phyloP scores from a whole-genome alignment of 2,797 vertebrate species.

The Glossophaga mutica region DNA sequence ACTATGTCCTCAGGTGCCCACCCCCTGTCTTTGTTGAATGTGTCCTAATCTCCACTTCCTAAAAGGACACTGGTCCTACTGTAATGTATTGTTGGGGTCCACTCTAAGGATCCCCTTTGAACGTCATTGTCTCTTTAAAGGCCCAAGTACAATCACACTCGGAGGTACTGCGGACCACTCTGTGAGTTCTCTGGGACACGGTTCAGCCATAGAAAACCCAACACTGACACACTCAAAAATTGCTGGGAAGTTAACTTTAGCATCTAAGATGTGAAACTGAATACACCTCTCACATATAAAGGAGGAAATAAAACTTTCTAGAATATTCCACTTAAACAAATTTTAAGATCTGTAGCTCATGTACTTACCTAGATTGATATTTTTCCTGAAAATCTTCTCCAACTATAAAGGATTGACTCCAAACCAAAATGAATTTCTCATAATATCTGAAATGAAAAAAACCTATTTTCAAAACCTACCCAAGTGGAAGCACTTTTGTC shows the following conservation, averaged over 20 bases:
- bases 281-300: not conserved
- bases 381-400: not conserved
- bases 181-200: not conserved
- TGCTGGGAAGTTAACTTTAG: not conserved
- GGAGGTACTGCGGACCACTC: accelerated
- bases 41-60: not conserved
- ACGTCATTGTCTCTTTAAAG: not conserved
- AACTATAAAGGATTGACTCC: not conserved
- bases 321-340: not conserved
- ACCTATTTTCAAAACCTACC: not conserved
- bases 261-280: not conserved
- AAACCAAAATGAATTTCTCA: not conserved
- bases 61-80: not conserved
- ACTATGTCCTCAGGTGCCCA: accelerated
- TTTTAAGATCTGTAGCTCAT: not conserved
- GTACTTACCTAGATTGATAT: not conserved
- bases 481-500: not conserved
- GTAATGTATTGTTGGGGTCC: accelerated
- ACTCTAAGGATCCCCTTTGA: not conserved
- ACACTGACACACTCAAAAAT: not conserved
- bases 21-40: not conserved
- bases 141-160: not conserved
- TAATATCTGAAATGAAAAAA: not conserved
- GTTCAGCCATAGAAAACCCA: not conserved
- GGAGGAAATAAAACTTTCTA: not conserved